Percentiles rank a stretch among this genome's conserved stretches.
phyloP scores from a whole-genome alignment of 1,140 invertebrate genomes.

The Papilio polytes region DNA sequence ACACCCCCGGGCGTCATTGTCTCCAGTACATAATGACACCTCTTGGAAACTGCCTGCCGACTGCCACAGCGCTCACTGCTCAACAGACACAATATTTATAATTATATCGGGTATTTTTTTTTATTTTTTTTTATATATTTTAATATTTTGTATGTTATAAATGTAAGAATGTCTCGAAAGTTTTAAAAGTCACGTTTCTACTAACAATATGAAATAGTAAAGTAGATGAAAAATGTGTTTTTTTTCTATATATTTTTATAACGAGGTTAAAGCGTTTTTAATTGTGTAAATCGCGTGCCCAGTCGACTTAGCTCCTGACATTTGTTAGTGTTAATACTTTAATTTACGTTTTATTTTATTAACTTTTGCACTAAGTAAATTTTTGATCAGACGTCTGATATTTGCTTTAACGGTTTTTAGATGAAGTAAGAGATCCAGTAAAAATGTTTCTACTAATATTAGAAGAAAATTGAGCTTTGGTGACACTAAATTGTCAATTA shows the following conservation, averaged over 20 bases:
- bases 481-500: conserved; percentile 51
- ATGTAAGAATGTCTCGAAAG: neutral
- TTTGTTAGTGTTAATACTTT: neutral
- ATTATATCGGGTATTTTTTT: too few species aligned
- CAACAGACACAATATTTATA: neutral
- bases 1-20: conserved; percentile 59
- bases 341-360: conserved; percentile 5
- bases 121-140: too few species aligned
- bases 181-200: neutral
- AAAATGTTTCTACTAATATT: too few species aligned
- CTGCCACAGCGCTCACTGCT: conserved; percentile 26
- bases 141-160: too few species aligned
- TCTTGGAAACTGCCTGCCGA: conserved; percentile 52
- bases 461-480: too few species aligned
- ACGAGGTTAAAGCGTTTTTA: conserved; percentile 12
- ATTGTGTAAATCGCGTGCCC: conserved; percentile 9
- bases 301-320: neutral
- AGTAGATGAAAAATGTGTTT: neutral
- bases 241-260: neutral
- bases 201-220: neutral
- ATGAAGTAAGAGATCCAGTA: too few species aligned
- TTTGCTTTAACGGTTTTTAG: neutral
- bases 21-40: conserved; percentile 64
- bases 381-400: neutral
- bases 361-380: neutral